Percentiles rank a stretch among this genome's conserved stretches.
phyloP scores from a whole-genome alignment of 1,140 invertebrate species.

The Drosophila nigrodunni region DNA sequence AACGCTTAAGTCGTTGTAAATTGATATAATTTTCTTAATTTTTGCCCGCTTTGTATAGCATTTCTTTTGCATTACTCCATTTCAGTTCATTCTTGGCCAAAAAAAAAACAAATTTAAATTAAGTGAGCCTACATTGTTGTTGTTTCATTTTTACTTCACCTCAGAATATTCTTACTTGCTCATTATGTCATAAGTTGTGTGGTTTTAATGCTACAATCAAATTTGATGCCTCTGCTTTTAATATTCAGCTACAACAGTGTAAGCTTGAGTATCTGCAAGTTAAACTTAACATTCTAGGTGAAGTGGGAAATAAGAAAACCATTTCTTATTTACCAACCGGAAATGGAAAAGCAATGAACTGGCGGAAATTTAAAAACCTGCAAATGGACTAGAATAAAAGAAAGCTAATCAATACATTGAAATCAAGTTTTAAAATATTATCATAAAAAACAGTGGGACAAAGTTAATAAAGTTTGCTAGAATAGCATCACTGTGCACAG shows the following conservation, averaged over 20 bases:
- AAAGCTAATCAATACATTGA: neutral
- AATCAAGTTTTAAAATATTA: too few relatives aligned
- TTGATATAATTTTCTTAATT: conserved; percentile 4
- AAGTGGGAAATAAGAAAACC: neutral
- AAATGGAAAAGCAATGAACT: conserved; percentile 9
- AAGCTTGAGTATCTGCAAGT: neutral
- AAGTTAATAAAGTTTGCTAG: too few relatives aligned
- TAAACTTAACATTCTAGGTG: neutral
- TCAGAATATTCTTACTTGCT: neutral
- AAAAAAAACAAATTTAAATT: conserved; percentile 8
- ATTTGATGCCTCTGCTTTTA: neutral
- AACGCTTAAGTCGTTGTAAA: neutral
- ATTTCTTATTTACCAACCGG: conserved; percentile 1
- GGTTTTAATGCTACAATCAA: conserved; percentile 7
- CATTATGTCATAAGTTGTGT: neutral
- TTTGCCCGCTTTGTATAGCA: conserved; percentile 14
- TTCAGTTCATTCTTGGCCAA: neutral
- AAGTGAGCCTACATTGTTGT: conserved; percentile 5
- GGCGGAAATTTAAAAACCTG: conserved; percentile 8
- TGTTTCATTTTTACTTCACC: conserved; percentile 1
- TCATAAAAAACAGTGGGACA: too few relatives aligned
- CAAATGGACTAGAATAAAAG: neutral
- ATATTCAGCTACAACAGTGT: conserved; percentile 1
- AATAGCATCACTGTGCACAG: too few relatives aligned
- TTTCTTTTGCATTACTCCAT: neutral